Conservation (phyloP, 2,888 invertebrate genomes). For the Melinopterus prodromus region DNA sequence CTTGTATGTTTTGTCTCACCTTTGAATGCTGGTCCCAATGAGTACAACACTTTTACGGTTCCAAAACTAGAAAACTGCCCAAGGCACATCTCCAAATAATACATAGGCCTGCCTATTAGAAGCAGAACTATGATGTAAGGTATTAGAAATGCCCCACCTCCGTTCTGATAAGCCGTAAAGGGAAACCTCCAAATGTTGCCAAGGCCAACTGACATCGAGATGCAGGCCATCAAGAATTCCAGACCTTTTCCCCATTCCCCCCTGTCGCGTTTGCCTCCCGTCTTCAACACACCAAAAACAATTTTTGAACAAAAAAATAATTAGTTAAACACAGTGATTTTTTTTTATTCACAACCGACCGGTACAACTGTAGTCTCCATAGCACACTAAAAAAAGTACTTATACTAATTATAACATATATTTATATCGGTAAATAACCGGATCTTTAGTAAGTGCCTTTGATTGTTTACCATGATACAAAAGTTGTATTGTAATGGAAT, state of each 20-base stretch:
- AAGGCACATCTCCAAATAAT: slow-evolving; percentile 68
- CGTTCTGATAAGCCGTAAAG: slow-evolving; percentile 73
- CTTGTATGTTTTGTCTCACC: slow-evolving; percentile 55
- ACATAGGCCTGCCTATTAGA: slow-evolving; percentile 68
- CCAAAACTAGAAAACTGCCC: slow-evolving; percentile 71
- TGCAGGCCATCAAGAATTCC: slow-evolving; percentile 79
- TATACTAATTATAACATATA: too few relatives aligned
- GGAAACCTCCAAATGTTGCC: slow-evolving; percentile 78
- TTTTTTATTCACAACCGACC: too few relatives aligned
- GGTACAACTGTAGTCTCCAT: too few relatives aligned
- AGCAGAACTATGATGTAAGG: slow-evolving; percentile 76
- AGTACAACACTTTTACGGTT: slow-evolving; percentile 66
- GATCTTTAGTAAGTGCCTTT: too few relatives aligned
- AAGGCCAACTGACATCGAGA: slow-evolving; percentile 76
- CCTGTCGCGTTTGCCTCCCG: slow-evolving; percentile 34
- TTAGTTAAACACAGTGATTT: neutral
- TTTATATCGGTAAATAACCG: too few relatives aligned
- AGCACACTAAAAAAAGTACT: too few relatives aligned
- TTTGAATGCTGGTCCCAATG: slow-evolving; percentile 66
- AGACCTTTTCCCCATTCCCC: slow-evolving; percentile 69
- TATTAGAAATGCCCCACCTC: slow-evolving; percentile 78
- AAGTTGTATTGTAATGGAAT: too few relatives aligned
- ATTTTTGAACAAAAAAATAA: too few relatives aligned
- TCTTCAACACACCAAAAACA: slow-evolving; percentile 22
- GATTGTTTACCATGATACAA: too few relatives aligned